These are phyloP conservation scores for Xylota segnis DNA, from an alignment of 2,888 invertebrate genomes.

Conservation along the genomic window DNA sequence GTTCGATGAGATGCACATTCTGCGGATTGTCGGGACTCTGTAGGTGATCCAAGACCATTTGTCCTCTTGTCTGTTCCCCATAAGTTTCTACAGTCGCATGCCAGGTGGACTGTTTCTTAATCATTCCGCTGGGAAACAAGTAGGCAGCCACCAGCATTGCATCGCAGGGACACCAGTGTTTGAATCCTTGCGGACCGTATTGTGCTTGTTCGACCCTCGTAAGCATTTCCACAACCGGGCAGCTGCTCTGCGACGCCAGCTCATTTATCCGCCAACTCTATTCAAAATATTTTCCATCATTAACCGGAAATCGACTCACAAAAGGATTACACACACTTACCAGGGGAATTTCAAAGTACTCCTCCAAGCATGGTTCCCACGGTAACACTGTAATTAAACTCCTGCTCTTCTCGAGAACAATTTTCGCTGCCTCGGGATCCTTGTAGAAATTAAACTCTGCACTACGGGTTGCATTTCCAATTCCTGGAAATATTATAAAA, in stretches of 20 bases:
- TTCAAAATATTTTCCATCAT: neutral
- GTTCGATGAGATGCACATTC: constrained; percentile 83
- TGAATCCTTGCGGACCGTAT: constrained; percentile 78
- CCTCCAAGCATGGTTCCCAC: constrained; percentile 88
- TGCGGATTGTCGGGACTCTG: constrained; percentile 79
- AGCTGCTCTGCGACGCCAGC: constrained; percentile 79
- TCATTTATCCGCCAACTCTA: constrained; percentile 85
- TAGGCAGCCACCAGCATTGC: constrained; percentile 85
- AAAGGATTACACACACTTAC: constrained; percentile 85
- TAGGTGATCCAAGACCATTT: constrained; percentile 87
- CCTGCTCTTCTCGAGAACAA: constrained; percentile 87
- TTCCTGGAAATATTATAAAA: constrained; percentile 79
- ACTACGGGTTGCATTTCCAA: constrained; percentile 87
- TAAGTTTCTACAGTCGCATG: constrained; percentile 87
- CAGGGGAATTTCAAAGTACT: constrained; percentile 80
- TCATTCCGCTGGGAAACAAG: constrained; percentile 84
- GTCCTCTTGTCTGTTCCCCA: constrained; percentile 87
- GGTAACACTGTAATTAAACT: constrained; percentile 88
- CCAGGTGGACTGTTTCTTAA: constrained; percentile 81
- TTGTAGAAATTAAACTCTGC: constrained; percentile 87
- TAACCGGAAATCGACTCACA: constrained; percentile 90
- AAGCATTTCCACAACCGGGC: constrained; percentile 84
- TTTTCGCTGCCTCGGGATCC: constrained; percentile 91
- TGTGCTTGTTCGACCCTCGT: constrained; percentile 85
- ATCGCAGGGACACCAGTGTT: constrained; percentile 85